Percentiles rank a stretch among this genome's conserved stretches.
Conservation (phyloP, 2,797 vertebrate genomes). For the Dendrocincla tyrannina region DNA sequence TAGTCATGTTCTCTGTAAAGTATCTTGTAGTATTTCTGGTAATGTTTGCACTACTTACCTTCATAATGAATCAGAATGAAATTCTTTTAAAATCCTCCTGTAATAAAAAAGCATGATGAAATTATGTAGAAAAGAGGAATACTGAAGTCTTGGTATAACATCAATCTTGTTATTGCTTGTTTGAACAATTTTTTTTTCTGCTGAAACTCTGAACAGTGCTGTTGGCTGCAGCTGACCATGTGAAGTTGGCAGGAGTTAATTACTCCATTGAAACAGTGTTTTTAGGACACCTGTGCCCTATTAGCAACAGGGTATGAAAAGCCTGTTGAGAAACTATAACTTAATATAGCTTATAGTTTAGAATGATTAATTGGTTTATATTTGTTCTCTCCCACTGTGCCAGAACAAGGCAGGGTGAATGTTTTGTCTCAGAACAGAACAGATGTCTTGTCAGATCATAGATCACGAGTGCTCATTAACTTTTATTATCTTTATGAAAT, state of each 20-base stretch:
- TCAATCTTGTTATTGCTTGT: background rate
- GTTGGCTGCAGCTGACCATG: background rate
- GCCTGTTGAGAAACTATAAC: conserved; percentile 70
- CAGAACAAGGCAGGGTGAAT: conserved; percentile 55
- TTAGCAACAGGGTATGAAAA: conserved; percentile 59
- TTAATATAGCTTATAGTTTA: conserved; percentile 75
- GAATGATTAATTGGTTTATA: conserved; percentile 70
- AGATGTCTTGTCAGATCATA: conserved; percentile 78
- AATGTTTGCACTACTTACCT: background rate
- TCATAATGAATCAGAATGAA: background rate
- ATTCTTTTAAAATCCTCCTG: background rate
- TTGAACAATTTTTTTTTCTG: background rate
- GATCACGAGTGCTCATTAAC: conserved; percentile 77
- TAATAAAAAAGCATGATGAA: background rate
- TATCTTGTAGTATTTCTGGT: background rate
- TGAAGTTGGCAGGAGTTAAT: conserved; percentile 36
- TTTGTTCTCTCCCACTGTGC: conserved; percentile 68
- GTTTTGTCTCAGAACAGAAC: conserved; percentile 71
- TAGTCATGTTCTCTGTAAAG: background rate
- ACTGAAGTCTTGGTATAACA: background rate
- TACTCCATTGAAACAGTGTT: conserved; percentile 22
- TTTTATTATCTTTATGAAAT: conserved; percentile 81
- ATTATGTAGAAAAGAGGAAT: background rate
- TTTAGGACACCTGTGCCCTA: conserved; percentile 66
- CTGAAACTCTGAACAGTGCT: background rate